Evolutionary conservation across 2,888 invertebrate species (phyloP), one percentile per base, ranked within the genome.

Genomic region (Drosophila paramelanica): DNA sequence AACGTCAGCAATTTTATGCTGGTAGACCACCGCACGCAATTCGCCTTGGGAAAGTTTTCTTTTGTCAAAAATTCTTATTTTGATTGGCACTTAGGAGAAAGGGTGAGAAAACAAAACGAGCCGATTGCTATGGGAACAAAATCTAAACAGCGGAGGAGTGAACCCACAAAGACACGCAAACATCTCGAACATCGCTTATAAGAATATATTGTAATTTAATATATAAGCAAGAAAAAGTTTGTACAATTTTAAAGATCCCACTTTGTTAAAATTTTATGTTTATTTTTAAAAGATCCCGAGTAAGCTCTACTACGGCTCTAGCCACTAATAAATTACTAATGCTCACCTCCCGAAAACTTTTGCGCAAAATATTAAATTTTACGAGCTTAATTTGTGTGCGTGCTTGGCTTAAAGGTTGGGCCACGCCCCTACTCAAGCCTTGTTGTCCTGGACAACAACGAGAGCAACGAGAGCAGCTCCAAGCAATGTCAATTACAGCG

Each of bases 301-400:
- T 56, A 67, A 64, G 62, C 57, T 64, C 23, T 25, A 36, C 23
- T 25, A 36, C 53, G 46, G 45, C 64, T 43, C 57, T 58, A 53
- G 62, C 65, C 60, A 65, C 80, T 76, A 79, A 89, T 89, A 89
- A 89, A 86, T 89, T 85, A 76, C 70, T 72, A 67, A 72, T 73
- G 51, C 65, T 67, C 66, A 80, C 74, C 77, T 81, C 62, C 52
- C 55, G 23, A 60, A 67, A 57, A 73, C 68, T 80, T 80, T 71
- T 66, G 64, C 20, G 49, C 59, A 75, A 85, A 88, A 87, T 87
- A 87, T 87, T 87, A 87, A 87, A 87, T 87, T 87, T 87, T 89
- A 87, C 89, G 86, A 88, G 74, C 75, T 87, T 87, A 87, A 87
- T 88, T 86, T 87, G 89, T 74, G 89, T 72, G 73, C 86, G 89